phyloP scores from a whole-genome alignment of 1,140 invertebrate species.

The Idris sp. region DNA sequence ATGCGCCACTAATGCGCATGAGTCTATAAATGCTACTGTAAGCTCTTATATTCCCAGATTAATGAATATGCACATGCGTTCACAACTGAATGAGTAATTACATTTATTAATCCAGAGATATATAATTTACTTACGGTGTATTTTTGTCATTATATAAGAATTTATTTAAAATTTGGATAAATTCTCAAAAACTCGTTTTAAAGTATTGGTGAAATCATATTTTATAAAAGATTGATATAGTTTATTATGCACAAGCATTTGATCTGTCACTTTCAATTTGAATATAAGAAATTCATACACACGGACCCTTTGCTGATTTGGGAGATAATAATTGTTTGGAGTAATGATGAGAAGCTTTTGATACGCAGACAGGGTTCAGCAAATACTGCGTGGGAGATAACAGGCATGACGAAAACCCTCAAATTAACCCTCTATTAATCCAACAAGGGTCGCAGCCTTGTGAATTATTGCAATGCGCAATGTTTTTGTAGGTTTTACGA shows the following conservation, averaged over 20 bases:
- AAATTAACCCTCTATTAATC: constrained; percentile 76
- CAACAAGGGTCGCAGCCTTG: constrained; percentile 61
- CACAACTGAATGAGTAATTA: constrained; percentile 33
- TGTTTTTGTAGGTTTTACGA: constrained; percentile 12
- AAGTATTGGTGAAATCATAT: too few species aligned
- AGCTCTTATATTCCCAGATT: constrained; percentile 18
- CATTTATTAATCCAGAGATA: constrained; percentile 41
- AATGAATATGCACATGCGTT: constrained; percentile 32
- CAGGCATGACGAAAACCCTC: constrained; percentile 66
- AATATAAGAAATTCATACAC: constrained; percentile 45
- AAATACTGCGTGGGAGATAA: constrained; percentile 76
- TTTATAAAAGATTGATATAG: too few species aligned
- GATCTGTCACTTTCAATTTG: constrained; percentile 23
- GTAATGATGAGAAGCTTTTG: constrained; percentile 66
- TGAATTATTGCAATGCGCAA: constrained; percentile 48
- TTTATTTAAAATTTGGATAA: too few species aligned
- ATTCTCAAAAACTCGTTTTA: too few species aligned
- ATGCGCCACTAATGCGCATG: constrained; percentile 34
- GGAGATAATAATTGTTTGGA: constrained; percentile 70
- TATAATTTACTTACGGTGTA: too few species aligned
- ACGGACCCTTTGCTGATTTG: constrained; percentile 64
- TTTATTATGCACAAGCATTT: constrained; percentile 9
- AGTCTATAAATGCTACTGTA: constrained; percentile 48
- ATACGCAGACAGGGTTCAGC: constrained; percentile 66
- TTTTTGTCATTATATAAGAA: too few species aligned